Evolutionary conservation across 2,113 vertebrate species (phyloP), one percentile per base, ranked within the genome.

Genomic region (Eptesicus fuscus): DNA sequence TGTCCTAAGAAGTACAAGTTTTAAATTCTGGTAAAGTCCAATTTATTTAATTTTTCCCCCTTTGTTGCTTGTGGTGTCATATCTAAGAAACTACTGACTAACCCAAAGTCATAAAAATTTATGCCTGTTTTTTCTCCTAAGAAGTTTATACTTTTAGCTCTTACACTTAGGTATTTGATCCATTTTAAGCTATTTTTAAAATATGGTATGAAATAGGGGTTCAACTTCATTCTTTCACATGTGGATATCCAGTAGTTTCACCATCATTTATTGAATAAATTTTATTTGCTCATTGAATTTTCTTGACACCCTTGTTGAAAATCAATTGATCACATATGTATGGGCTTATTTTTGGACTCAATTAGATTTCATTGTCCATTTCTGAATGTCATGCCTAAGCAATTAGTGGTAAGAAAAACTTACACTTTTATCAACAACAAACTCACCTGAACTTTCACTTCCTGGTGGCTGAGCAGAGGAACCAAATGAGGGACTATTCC

Each of bases 381-480:
- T 88, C 70, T 28, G 2, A 96, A 78, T 74, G 20, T 1, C 73
- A 96, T 40, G 18, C 23, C 91, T 88, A 94, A 71, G 51, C 7
- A 93, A 88, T 67, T 20, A 93, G 5, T 67, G 35, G 11, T 76
- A 86, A 94, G 74, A 82, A 93, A 94, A 93, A 70, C 11, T 70
- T 83, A 22, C 5, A 5, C 70, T 88, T 88, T 92, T 86, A 93
- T 61, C 4, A 96, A 84, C 37, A 92, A 76, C 16, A 65, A 93
- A 95, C 98, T 95, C 98, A 99, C 99, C 98, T 99, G 99, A 96
- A 99, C 99, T 99, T 99, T 99, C 97, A 99, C 99, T 98, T 99
- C 99, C 97, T 99, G 99, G 98, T 99, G 99, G 97, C 99, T 99
- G 97, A 99, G 99, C 83, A 99, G 99, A 95, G 99, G 99, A 80